Conservation (phyloP, 1,140 invertebrate genomes). For the Antheraea pernyi region DNA sequence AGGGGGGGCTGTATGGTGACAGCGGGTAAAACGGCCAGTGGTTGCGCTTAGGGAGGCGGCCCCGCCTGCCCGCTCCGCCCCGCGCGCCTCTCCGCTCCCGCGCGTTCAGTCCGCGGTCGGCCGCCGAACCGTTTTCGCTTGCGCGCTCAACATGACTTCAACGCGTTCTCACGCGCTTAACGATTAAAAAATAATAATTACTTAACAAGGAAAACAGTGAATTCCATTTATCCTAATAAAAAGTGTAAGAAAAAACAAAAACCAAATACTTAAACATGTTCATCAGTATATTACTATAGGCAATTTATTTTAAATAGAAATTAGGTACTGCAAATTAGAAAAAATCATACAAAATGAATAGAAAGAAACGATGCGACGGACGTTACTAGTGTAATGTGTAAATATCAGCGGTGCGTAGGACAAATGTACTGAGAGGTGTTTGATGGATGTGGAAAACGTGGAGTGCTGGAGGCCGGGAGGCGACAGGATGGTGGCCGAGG, state of each 20-base stretch:
- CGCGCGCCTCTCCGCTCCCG: constrained; percentile 36
- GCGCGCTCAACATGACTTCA: constrained; percentile 29
- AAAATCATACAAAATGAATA: constrained; percentile 21
- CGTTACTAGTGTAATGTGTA: constrained; percentile 48
- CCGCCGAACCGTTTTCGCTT: constrained; percentile 63
- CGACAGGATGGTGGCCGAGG: constrained; percentile 80
- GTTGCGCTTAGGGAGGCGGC: constrained; percentile 48
- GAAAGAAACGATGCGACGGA: constrained; percentile 49
- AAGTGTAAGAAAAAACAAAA: too few species aligned
- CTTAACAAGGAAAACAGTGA: neutral
- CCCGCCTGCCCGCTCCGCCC: constrained; percentile 36
- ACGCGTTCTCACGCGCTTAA: constrained; percentile 21
- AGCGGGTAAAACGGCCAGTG: constrained; percentile 57
- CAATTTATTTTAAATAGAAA: too few species aligned
- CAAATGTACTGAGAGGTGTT: constrained; percentile 44
- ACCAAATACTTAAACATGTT: too few species aligned
- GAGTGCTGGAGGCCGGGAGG: constrained; percentile 75
- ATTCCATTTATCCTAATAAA: neutral
- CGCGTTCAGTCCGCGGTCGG: constrained; percentile 67
- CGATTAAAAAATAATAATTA: constrained; percentile 10
- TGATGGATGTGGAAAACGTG: constrained; percentile 71
- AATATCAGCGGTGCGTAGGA: constrained; percentile 29
- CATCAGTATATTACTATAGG: neutral
- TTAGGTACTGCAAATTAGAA: too few species aligned
- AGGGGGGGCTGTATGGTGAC: constrained; percentile 42